Conservation (phyloP, 2,113 vertebrate genomes). For the Morone chrysops region DNA sequence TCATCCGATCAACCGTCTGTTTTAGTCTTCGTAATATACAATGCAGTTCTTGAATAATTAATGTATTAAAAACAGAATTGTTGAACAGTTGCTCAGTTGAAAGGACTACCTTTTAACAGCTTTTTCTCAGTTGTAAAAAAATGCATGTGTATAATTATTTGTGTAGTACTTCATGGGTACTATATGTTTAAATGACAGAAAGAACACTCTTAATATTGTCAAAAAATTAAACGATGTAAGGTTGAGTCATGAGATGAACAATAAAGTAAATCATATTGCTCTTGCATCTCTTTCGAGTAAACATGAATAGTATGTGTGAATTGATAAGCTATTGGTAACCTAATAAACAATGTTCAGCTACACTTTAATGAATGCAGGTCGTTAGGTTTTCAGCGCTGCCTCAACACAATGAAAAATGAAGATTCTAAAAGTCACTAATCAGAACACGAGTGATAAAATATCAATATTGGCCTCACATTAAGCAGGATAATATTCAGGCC, state of each 20-base stretch:
- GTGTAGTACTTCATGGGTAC: neutral
- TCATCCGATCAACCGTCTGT: conserved; percentile 14
- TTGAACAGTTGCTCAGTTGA: neutral
- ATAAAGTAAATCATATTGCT: neutral
- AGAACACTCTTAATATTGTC: neutral
- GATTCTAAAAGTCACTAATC: conserved; percentile 86
- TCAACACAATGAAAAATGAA: conserved; percentile 84
- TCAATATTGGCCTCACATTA: conserved; percentile 92
- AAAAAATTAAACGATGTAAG: neutral
- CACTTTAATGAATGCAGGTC: conserved; percentile 78
- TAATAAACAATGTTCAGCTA: conserved; percentile 86
- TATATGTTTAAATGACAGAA: neutral
- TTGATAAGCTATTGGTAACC: conserved; percentile 56
- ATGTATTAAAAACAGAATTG: neutral
- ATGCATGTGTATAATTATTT: neutral
- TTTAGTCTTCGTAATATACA: neutral
- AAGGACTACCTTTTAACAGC: neutral
- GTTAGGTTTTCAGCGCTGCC: conserved; percentile 83
- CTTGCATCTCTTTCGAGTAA: conserved; percentile 3
- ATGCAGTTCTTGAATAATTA: neutral
- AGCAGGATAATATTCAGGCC: conserved; percentile 92
- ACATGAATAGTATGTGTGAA: conserved; percentile 40
- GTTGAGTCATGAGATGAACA: neutral
- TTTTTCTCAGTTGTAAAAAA: neutral
- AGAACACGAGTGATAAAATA: conserved; percentile 91